Evolutionary conservation across 2,797 vertebrate genomes (phyloP).

Genomic region (Gobionotothen gibberifrons): DNA sequence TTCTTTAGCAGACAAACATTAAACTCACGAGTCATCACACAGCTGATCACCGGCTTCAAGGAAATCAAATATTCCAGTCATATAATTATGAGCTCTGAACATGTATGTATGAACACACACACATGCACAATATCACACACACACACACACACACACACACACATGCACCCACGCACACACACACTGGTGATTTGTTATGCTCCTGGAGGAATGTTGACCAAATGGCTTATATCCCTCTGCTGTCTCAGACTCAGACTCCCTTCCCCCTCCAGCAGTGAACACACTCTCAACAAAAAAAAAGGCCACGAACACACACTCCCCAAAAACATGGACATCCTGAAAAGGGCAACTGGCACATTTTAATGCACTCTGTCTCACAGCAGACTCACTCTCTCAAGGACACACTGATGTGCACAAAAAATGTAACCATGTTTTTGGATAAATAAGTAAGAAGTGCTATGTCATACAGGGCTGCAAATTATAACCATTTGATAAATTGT

Average conservation of each 20-base stretch:
- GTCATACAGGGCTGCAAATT: neutral
- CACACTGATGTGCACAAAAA: too few relatives aligned
- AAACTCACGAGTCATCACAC: constrained; percentile 28
- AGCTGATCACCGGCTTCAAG: constrained; percentile 6
- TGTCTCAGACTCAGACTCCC: constrained; percentile 61
- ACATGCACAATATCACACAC: neutral
- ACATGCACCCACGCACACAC: constrained; percentile 36
- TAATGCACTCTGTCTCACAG: constrained; percentile 2
- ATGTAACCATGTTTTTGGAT: neutral
- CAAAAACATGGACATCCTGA: constrained; percentile 39
- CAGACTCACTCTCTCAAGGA: neutral
- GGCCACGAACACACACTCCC: constrained; percentile 19
- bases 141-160: constrained; percentile 32
- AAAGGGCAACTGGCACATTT: constrained; percentile 24
- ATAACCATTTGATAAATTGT: neutral
- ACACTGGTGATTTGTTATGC: constrained; percentile 72
- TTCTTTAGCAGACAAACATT: constrained; percentile 16
- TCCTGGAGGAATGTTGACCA: constrained; percentile 79
- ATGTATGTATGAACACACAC: neutral
- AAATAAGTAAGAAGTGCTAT: neutral
- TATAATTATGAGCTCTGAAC: neutral
- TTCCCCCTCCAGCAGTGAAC: constrained; percentile 52
- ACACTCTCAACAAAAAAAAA: constrained; percentile 11
- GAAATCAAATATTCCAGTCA: neutral
- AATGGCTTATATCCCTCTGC: constrained; percentile 76